These are phyloP conservation scores for Typhlichthys eigenmanni DNA, from an alignment of 2,797 vertebrate genomes.

Conservation along the genomic window DNA sequence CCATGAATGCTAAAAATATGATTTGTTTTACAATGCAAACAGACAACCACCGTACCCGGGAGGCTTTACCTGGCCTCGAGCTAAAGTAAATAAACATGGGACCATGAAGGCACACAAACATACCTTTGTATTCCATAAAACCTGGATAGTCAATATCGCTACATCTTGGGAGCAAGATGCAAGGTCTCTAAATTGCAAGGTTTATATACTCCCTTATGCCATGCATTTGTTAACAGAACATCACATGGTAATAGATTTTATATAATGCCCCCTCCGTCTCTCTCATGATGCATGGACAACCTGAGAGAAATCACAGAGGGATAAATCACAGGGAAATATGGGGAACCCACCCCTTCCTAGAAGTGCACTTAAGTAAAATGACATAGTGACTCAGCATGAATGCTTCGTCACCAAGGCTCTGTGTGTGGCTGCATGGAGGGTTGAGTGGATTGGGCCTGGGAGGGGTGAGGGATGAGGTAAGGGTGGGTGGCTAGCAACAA, in stretches of 20 bases:
- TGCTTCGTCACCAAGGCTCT: slow-evolving; percentile 31
- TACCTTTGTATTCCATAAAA: too few species aligned
- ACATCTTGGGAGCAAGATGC: too few species aligned
- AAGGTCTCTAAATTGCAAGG: too few species aligned
- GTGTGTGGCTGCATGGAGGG: neutral
- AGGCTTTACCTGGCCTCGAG: too few species aligned
- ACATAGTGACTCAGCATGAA: slow-evolving; percentile 61
- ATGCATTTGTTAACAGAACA: neutral
- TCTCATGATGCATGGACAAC: slow-evolving; percentile 15
- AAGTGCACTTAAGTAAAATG: slow-evolving; percentile 57
- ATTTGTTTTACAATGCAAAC: too few species aligned
- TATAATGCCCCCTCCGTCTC: neutral
- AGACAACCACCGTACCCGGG: too few species aligned
- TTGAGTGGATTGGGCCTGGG: slow-evolving; percentile 1
- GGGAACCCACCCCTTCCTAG: slow-evolving; percentile 21
- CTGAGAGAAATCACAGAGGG: slow-evolving; percentile 29
- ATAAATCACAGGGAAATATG: slow-evolving; percentile 39
- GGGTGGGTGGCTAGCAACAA: neutral
- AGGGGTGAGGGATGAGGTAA: neutral
- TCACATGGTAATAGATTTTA: neutral
- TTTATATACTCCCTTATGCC: too few species aligned
- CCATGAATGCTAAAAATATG: too few species aligned
- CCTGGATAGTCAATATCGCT: too few species aligned
- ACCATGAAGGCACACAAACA: too few species aligned
- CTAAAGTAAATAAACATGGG: too few species aligned